Conservation (phyloP, 2,113 vertebrate species). For the Uria lomvia region DNA sequence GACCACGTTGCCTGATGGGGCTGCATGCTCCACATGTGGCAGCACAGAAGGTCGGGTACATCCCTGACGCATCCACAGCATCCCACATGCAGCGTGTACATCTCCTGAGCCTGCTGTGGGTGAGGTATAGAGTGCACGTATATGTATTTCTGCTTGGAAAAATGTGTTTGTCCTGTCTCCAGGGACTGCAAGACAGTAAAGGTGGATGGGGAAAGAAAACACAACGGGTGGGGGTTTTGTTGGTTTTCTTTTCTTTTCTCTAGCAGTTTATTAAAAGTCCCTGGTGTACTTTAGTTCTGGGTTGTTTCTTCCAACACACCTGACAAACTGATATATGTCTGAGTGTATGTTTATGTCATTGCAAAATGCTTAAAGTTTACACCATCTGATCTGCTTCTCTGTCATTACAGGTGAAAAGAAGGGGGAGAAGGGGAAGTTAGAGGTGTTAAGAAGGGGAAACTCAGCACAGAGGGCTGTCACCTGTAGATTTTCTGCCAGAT, state of each 20-base stretch:
- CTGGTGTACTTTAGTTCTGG: not conserved
- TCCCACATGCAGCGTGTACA: accelerated
- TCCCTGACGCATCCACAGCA: accelerated
- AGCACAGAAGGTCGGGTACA: accelerated
- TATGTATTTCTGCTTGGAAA: not conserved
- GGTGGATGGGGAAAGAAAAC: not conserved
- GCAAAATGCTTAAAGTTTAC: accelerated
- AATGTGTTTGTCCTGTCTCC: not conserved
- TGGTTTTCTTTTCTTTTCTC: not conserved
- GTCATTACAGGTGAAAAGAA: not conserved
- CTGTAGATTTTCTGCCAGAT: not conserved
- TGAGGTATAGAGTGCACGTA: accelerated
- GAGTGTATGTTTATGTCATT: not conserved
- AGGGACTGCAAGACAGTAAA: not conserved
- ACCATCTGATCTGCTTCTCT: not conserved
- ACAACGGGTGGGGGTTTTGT: accelerated
- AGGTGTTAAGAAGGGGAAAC: not conserved
- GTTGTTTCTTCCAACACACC: not conserved
- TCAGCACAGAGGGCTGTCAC: too few species aligned
- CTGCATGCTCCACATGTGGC: accelerated
- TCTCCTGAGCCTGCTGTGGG: not conserved
- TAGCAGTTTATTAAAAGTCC: not conserved
- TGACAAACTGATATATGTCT: not conserved
- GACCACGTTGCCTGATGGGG: accelerated
- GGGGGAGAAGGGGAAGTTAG: not conserved